phyloP scores from a whole-genome alignment of 92 coral and sea anemone species.

The Palythoa grandis region DNA sequence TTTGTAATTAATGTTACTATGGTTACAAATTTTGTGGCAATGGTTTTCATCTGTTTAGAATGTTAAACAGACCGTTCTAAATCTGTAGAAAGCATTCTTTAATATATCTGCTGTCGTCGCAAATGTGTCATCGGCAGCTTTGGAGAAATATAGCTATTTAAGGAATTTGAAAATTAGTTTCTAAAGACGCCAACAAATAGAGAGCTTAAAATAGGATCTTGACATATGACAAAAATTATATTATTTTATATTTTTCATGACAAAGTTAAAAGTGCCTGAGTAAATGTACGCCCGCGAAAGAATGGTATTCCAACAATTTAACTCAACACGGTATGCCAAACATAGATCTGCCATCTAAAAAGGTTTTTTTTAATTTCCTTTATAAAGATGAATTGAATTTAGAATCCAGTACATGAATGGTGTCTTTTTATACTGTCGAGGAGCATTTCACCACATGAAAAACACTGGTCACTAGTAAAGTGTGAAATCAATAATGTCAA shows the following conservation, averaged over 20 bases:
- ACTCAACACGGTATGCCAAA: not conserved
- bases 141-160: not conserved
- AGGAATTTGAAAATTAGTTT: not conserved
- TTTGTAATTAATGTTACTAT: too few species aligned
- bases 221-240: not conserved
- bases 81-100: not conserved
- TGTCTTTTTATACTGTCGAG: not conserved
- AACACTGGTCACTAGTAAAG: not conserved
- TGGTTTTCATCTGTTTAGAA: too few species aligned
- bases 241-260: not conserved
- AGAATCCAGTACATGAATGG: not conserved
- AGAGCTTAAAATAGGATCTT: not conserved
- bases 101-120: not conserved
- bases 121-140: not conserved
- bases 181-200: not conserved
- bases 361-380: too few species aligned
- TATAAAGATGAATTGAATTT: not conserved
- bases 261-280: not conserved
- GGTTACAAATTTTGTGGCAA: too few species aligned
- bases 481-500: not conserved
- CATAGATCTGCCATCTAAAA: not conserved
- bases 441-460: not conserved
- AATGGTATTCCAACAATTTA: not conserved
- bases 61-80: not conserved
- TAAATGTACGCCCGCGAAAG: not conserved